Evolutionary conservation across 2,888 invertebrate genomes (phyloP), one percentile per base, ranked within the genome.

Genomic region (Netelia fuscicornis): DNA sequence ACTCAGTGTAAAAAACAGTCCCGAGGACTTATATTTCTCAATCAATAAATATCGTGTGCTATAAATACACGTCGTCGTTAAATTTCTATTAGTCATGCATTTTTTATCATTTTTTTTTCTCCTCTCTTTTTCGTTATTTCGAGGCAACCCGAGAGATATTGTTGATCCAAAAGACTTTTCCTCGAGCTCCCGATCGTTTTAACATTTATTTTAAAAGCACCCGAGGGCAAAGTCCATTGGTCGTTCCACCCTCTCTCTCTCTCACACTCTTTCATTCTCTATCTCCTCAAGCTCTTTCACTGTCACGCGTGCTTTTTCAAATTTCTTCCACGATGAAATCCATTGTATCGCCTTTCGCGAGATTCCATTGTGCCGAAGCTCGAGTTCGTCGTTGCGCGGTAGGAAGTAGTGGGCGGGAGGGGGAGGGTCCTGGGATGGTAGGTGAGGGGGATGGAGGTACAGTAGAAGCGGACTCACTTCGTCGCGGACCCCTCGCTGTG

Each of bases 291-390:
- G 37, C 67, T 42, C 44, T 58, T 78, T 67, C 25, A 20, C 13
- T 65, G 67, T 67, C 67, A 48, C 44, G 54, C 25, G 70, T 11
- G 67, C 81, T 42, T 76, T 76, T 72, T 72, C 54, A 42, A 87
- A 88, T 85, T 86, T 88, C 87, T 86, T 86, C 74, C 62, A 84
- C 67, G 75, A 83, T 75, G 77, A 85, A 85, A 87, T 85, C 87
- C 81, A 87, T 87, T 88, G 87, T 87, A 84, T 75, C 81, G 48
- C 13, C 68, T 60, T 37, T 56, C 30, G 64, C 75, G 72, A 74
- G 68, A 68, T 77, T 67, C 79, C 75, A 86, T 87, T 88, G 87
- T 87, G 62, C 81, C 60, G 54, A 77, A 58, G 74, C 81, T 81
- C 77, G 76, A 76, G 13, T 56, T 67, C 10, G 68, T 58, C 10